Conservation (phyloP, 37 sponge, comb jelly and placozoan species). For the Petrosia ficiformis region DNA sequence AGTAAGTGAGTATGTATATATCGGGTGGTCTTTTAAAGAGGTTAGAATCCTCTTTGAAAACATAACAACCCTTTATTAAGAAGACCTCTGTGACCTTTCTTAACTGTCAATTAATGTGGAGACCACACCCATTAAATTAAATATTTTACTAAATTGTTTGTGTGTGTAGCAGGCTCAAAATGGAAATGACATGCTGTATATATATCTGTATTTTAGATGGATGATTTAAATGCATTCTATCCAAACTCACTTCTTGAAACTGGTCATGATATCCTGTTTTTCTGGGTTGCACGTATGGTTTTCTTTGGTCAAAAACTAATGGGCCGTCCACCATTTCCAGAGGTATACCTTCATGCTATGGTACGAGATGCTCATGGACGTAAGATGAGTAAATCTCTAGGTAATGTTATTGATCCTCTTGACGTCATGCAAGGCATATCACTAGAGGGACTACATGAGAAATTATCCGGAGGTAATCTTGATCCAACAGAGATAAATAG, state of each 20-base stretch:
- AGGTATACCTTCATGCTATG: slow-evolving; percentile 97
- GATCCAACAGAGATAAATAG: slow-evolving; percentile 82
- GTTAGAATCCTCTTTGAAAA: no score
- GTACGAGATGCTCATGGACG: slow-evolving; percentile 97
- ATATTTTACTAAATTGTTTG: no score
- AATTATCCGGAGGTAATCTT: slow-evolving; percentile 66
- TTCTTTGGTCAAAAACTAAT: slow-evolving; percentile 90
- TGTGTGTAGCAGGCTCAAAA: neutral
- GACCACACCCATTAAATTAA: no score
- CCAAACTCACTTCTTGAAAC: slow-evolving; percentile 93
- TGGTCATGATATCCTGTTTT: slow-evolving; percentile 99
- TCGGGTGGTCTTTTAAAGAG: no score
- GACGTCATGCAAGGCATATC: slow-evolving; percentile 84
- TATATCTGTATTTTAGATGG: slow-evolving; percentile 39
- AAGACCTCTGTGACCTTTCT: no score
- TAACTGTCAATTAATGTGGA: no score
- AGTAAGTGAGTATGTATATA: no score
- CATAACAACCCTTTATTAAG: no score
- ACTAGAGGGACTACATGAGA: slow-evolving; percentile 76
- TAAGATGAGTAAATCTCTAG: slow-evolving; percentile 99
- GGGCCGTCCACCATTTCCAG: slow-evolving; percentile 86
- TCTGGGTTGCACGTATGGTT: slow-evolving; percentile 99
- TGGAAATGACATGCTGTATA: neutral
- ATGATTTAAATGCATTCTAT: slow-evolving; percentile 79
- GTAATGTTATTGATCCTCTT: slow-evolving; percentile 97